Conservation (phyloP, 2,113 vertebrate genomes). For the Nycticebus coucang region DNA sequence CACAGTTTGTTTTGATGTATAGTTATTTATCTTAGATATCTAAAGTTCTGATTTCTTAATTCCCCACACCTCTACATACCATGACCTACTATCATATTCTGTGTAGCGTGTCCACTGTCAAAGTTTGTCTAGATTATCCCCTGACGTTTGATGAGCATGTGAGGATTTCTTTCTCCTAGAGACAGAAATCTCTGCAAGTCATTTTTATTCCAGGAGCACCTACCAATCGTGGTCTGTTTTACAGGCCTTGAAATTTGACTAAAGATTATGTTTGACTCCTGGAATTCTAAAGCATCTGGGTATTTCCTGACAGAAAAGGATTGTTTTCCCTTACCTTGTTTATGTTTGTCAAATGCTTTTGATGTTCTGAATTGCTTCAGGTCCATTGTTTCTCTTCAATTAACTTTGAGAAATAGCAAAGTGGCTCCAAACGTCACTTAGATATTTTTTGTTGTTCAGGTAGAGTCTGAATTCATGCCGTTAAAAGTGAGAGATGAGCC, state of each 20-base stretch:
- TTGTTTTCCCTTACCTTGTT: background rate
- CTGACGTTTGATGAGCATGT: background rate
- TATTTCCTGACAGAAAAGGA: background rate
- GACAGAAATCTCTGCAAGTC: background rate
- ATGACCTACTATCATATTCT: background rate
- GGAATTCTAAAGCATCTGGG: background rate
- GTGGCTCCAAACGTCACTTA: background rate
- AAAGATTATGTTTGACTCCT: background rate
- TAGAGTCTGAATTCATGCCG: background rate
- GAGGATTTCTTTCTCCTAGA: background rate
- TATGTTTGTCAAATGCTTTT: constrained; percentile 16
- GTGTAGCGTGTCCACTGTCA: background rate
- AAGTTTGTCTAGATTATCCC: background rate
- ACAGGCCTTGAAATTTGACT: background rate
- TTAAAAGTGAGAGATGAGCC: constrained; percentile 1
- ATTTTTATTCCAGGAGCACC: background rate
- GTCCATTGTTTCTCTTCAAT: background rate
- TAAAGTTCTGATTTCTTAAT: background rate
- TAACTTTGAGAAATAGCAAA: background rate
- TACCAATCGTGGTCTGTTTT: background rate
- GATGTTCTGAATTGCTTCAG: background rate
- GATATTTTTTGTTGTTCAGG: background rate
- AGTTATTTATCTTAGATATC: background rate
- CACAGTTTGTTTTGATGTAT: background rate
- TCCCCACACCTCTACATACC: background rate